Conservation (phyloP, 2,797 vertebrate species). For the Acrossocheilus wenchowensis region DNA sequence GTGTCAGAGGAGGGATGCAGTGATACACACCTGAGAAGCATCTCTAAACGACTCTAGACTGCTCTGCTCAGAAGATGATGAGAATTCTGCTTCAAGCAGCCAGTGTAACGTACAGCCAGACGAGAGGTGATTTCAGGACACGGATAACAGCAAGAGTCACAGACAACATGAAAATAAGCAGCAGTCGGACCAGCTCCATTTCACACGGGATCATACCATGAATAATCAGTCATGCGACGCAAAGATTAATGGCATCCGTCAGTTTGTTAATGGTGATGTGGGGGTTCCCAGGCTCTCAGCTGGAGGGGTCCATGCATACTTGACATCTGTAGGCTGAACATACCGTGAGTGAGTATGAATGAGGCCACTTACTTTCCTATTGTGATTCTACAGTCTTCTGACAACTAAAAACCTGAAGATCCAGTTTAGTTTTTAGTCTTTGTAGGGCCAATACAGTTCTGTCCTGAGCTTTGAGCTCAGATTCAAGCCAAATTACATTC, state of each 20-base stretch:
- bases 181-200: constrained; percentile 17
- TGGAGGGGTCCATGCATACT: constrained; percentile 22
- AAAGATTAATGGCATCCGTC: constrained; percentile 46
- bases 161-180: constrained; percentile 42
- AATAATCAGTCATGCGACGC: constrained; percentile 36
- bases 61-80: constrained; percentile 3
- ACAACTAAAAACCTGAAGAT: constrained; percentile 13
- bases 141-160: background rate
- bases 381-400: background rate
- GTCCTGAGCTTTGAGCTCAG: background rate
- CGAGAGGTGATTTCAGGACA: constrained; percentile 9
- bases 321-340: constrained; percentile 29
- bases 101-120: background rate
- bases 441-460: background rate
- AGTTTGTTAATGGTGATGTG: constrained; percentile 2
- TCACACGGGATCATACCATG: constrained; percentile 3
- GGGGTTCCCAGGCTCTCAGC: constrained; percentile 36
- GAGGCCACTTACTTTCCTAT: background rate
- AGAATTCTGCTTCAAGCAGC: background rate
- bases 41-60: constrained; percentile 8
- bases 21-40: constrained; percentile 9
- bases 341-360: constrained; percentile 11
- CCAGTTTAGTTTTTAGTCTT: background rate
- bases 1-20: constrained; percentile 5
- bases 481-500: background rate